phyloP scores from a whole-genome alignment of 2,797 vertebrate genomes.

The Hydrophis major region DNA sequence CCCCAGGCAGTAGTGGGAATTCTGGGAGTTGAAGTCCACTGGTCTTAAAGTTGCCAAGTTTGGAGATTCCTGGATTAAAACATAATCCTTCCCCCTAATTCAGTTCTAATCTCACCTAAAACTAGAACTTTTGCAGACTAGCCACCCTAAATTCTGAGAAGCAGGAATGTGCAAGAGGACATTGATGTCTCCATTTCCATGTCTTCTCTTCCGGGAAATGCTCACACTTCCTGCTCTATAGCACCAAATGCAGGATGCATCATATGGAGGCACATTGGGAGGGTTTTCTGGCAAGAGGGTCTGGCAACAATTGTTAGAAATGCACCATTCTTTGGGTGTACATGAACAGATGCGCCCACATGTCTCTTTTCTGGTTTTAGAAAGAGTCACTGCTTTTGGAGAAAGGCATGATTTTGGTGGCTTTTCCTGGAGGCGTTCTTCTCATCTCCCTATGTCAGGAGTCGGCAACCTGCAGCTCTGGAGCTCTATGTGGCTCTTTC shows the following conservation, averaged over 20 bases:
- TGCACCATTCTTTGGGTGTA: background rate
- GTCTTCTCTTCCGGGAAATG: background rate
- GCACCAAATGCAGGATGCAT: background rate
- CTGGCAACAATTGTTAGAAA: background rate
- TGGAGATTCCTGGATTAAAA: background rate
- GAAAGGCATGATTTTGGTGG: background rate
- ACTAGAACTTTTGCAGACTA: background rate
- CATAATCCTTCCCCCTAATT: background rate
- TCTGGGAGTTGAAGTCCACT: background rate
- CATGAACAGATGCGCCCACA: constrained; percentile 28
- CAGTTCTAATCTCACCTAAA: background rate
- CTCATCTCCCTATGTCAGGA: background rate
- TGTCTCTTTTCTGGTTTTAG: accelerated
- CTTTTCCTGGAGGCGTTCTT: background rate
- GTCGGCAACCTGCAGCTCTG: too few relatives aligned
- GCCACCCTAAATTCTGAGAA: background rate
- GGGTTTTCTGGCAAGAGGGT: background rate
- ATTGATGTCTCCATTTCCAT: background rate
- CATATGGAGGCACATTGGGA: background rate
- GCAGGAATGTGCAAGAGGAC: background rate
- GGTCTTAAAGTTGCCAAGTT: background rate
- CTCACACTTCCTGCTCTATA: background rate
- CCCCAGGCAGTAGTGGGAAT: background rate
- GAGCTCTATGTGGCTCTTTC: too few relatives aligned
- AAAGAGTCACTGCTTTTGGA: background rate